Conservation (phyloP, 2,113 vertebrate genomes). For the Hippoglossus stenolepis region DNA sequence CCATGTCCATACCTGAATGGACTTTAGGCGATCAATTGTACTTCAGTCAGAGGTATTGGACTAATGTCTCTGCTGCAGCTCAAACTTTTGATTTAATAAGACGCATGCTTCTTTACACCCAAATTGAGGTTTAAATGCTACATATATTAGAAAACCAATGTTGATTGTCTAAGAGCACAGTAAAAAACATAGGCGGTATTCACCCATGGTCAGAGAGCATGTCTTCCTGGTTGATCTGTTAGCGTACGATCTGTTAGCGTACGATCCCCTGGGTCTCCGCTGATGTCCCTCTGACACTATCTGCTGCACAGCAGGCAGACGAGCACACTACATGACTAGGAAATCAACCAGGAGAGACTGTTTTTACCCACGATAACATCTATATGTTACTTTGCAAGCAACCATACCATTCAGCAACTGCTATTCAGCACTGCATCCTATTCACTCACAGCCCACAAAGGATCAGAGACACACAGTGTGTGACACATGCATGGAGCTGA, state of each 20-base stretch:
- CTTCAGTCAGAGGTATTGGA: too few relatives aligned
- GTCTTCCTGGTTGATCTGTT: conserved; percentile 49
- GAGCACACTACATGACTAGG: conserved; percentile 60
- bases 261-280: conserved; percentile 47
- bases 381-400: conserved; percentile 39
- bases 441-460: conserved; percentile 51
- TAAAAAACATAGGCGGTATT: conserved; percentile 11
- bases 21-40: background rate
- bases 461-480: conserved; percentile 47
- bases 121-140: conserved; percentile 22
- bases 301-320: conserved; percentile 61
- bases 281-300: conserved; percentile 67
- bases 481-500: conserved; percentile 55
- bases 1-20: conserved; percentile 44
- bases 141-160: conserved; percentile 30
- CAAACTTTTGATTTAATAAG: conserved; percentile 36
- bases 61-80: background rate
- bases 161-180: conserved; percentile 2
- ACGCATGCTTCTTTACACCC: conserved; percentile 1
- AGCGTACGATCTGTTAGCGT: conserved; percentile 36
- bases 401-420: conserved; percentile 45
- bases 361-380: conserved; percentile 53
- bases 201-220: conserved; percentile 27
- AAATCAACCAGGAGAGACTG: conserved; percentile 66
- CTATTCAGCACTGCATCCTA: conserved; percentile 51